Conservation (phyloP, 2,888 invertebrate species). For the Drosophila multiciliata region DNA sequence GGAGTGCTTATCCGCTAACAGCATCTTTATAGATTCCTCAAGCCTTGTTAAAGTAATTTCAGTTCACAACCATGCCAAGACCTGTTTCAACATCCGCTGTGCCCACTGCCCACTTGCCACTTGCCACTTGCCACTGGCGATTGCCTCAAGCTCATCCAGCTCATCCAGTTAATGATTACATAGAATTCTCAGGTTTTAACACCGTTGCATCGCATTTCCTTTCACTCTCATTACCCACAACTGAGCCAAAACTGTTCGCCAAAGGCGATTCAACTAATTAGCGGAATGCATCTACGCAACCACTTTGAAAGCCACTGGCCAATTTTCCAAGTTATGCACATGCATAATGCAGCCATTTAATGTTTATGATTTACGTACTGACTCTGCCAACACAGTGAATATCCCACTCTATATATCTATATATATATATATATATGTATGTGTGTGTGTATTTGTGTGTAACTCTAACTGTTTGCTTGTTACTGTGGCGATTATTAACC, state of each 20-base stretch:
- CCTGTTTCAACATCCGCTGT: conserved; percentile 51
- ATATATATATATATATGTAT: not conserved
- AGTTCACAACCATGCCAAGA: conserved; percentile 29
- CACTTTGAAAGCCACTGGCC: conserved; percentile 20
- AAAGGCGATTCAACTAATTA: conserved; percentile 67
- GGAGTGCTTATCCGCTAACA: conserved; percentile 46
- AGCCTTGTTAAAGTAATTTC: conserved; percentile 38
- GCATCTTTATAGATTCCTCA: conserved; percentile 56
- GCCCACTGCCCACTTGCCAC: not conserved
- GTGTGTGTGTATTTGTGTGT: conserved; percentile 5
- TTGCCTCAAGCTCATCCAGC: conserved; percentile 27
- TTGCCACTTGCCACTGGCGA: not conserved
- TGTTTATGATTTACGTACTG: conserved; percentile 76
- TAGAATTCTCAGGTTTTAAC: conserved; percentile 35
- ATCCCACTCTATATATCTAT: conserved; percentile 39
- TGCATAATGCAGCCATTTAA: conserved; percentile 71
- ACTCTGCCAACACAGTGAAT: conserved; percentile 18
- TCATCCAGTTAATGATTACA: conserved; percentile 38
- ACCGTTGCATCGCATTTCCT: conserved; percentile 47
- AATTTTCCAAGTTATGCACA: conserved; percentile 66
- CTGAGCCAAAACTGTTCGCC: conserved; percentile 30
- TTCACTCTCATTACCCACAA: conserved; percentile 67
- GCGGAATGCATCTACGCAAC: conserved; percentile 60
- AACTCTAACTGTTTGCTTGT: conserved; percentile 19
- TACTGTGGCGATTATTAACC: conserved; percentile 68